Evolutionary conservation across 2,888 invertebrate genomes (phyloP).

Genomic region (Ariolimax columbianus): DNA sequence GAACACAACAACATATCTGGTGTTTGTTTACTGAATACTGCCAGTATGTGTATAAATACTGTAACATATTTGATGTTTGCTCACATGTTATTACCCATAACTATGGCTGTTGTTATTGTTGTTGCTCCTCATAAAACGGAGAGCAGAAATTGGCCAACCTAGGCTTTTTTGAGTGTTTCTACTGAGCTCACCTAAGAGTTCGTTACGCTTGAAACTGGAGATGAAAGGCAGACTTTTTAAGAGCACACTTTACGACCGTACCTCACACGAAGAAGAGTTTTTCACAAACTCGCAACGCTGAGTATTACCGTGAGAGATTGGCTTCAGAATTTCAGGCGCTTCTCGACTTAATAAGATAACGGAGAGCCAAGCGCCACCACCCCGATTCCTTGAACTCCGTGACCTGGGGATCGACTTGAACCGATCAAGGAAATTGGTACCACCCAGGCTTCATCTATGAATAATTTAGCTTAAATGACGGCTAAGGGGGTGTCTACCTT

Average conservation of each 20-base stretch:
- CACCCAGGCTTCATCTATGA: neutral
- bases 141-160: neutral
- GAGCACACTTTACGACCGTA: constrained; percentile 26
- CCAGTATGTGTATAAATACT: neutral
- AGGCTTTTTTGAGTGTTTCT: neutral
- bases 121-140: constrained; percentile 23
- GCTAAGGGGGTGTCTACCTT: neutral
- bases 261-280: constrained; percentile 28
- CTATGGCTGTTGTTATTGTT: neutral
- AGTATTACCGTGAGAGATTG: neutral
- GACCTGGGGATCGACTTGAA: neutral
- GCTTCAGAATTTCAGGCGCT: neutral
- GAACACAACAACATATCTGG: too few relatives aligned
- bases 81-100: neutral
- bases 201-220: constrained; percentile 23
- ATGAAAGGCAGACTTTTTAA: constrained; percentile 42
- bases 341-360: neutral
- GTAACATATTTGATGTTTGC: neutral
- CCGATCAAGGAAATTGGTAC: neutral
- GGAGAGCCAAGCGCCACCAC: neutral
- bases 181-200: neutral
- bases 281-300: neutral
- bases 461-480: neutral
- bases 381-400: neutral
- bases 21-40: neutral